Base-by-base conservation (phyloP, 2,888 invertebrate species). In the Chesias legatella region DNA sequence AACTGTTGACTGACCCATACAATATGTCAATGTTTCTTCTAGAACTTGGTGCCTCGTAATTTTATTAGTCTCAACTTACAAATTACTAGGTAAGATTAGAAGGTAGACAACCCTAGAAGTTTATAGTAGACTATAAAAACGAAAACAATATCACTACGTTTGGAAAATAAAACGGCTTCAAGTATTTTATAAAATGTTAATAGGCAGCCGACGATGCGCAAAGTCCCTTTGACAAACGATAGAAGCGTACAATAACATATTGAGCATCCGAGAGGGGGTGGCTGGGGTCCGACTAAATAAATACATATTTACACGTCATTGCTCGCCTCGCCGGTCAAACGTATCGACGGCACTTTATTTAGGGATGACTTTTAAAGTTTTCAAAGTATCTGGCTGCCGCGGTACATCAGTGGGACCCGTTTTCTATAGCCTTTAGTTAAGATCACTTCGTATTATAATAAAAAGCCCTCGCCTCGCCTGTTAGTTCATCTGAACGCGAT, bases 311-410 rank as follows among this genome's bases (percentile, higher is more conserved):
- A 38, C 38, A 31, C 32, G 10, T 34, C 17, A 22, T 32, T 31
- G 26, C 31, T 13, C 32, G 44, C 31, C 13, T 35, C 22, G 10
- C 35, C 39, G 47, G 35, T 47, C 47, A 47, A 43, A 46, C 35
- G 43, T 17, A 30, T n/a, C 2, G 22, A 17, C 5, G 7, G 25
- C 29, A 26, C 29, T 26, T 25, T 34, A 31, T 38, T 34, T 31
- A 6, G 10, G 22, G 7, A 36, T 5, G 23, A 17, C 8, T 30
- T 11, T 21, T 25, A 23, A 30, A 26, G 9, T 10, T 28, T 22
- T 22, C 4, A 22, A 5, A 1, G 7, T 22, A 7, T 6, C 6
- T 22, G n/a, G n/a, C 4, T 22, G n/a, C n/a, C 7, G n/a, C 6
- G 2, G 22, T 22, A 7, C 20, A 20, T 20, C 6, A 20, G 3